Percentiles rank a stretch among this genome's conserved stretches.
phyloP scores from a whole-genome alignment of 2,113 vertebrate species.

The Zonotrichia leucophrys region DNA sequence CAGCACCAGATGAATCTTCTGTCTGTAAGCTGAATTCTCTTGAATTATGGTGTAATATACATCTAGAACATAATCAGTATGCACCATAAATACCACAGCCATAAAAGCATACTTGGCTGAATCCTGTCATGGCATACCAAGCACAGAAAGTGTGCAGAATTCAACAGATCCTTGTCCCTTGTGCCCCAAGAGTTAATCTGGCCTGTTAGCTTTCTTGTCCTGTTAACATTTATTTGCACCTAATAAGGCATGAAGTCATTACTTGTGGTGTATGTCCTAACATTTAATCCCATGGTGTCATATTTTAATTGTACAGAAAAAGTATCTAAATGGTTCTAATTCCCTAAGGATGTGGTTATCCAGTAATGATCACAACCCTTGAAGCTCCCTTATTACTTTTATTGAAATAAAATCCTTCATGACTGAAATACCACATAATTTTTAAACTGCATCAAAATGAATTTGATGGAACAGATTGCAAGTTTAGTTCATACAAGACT shows the following conservation, averaged over 20 bases:
- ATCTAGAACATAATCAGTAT: background rate
- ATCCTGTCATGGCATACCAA: background rate
- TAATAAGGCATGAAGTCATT: slow-evolving; percentile 58
- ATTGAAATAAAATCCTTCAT: slow-evolving; percentile 44
- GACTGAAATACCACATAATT: slow-evolving; percentile 48
- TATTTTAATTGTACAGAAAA: slow-evolving; percentile 52
- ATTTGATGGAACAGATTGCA: background rate
- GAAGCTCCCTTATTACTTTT: slow-evolving; percentile 53
- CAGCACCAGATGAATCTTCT: background rate
- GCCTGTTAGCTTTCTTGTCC: slow-evolving; percentile 1
- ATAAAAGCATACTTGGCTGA: background rate
- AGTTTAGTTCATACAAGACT: slow-evolving; percentile 10
- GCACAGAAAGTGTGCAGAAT: background rate
- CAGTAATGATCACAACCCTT: slow-evolving; percentile 37
- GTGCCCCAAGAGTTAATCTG: slow-evolving; percentile 26
- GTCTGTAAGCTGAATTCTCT: background rate
- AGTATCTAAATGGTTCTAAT: background rate
- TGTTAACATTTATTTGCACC: slow-evolving; percentile 45
- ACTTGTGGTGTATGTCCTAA: slow-evolving; percentile 16
- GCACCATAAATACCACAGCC: background rate
- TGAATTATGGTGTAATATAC: background rate
- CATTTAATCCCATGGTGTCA: slow-evolving; percentile 28
- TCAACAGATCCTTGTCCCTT: background rate
- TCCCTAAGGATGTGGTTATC: slow-evolving; percentile 32
- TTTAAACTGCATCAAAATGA: slow-evolving; percentile 49